phyloP scores from a whole-genome alignment of 2,888 invertebrate species.

The Drosophila neutralis region DNA sequence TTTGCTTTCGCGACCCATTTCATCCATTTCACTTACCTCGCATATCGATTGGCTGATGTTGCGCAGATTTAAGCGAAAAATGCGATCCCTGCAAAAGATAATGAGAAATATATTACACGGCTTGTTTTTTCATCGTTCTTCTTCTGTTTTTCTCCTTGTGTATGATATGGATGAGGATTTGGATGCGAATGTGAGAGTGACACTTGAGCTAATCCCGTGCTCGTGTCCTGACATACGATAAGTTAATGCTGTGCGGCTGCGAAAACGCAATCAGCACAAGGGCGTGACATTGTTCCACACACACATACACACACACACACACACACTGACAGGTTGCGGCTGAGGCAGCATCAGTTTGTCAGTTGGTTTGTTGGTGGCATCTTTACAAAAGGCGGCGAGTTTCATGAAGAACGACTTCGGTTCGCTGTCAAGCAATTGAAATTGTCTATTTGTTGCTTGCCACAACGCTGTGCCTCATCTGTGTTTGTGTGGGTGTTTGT shows the following conservation, averaged over 20 bases:
- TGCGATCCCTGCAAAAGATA: slow-evolving; percentile 87
- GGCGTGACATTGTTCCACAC: slow-evolving; percentile 45
- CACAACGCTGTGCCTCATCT: not conserved
- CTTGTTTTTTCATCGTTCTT: slow-evolving; percentile 2
- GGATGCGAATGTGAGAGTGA: slow-evolving; percentile 32
- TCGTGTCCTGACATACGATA: slow-evolving; percentile 71
- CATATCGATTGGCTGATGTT: slow-evolving; percentile 89
- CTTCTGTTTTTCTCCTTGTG: not conserved
- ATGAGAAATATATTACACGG: slow-evolving; percentile 47
- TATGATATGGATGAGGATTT: slow-evolving; percentile 2
- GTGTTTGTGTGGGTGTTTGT: not conserved
- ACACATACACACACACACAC: not conserved
- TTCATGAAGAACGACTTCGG: slow-evolving; percentile 23
- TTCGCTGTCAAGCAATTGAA: slow-evolving; percentile 52
- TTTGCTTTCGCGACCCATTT: slow-evolving; percentile 8
- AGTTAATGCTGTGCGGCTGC: slow-evolving; percentile 61
- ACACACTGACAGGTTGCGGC: slow-evolving; percentile 10
- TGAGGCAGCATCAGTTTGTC: slow-evolving; percentile 27
- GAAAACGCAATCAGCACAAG: slow-evolving; percentile 48
- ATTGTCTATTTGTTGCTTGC: slow-evolving; percentile 42
- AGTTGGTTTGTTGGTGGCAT: slow-evolving; percentile 15
- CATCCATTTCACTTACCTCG: slow-evolving; percentile 86
- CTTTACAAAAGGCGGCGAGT: slow-evolving; percentile 22
- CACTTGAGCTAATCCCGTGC: slow-evolving; percentile 70
- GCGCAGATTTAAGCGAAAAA: slow-evolving; percentile 88